phyloP scores from a whole-genome alignment of 2,888 invertebrate genomes.

The Cistogaster globosa region DNA sequence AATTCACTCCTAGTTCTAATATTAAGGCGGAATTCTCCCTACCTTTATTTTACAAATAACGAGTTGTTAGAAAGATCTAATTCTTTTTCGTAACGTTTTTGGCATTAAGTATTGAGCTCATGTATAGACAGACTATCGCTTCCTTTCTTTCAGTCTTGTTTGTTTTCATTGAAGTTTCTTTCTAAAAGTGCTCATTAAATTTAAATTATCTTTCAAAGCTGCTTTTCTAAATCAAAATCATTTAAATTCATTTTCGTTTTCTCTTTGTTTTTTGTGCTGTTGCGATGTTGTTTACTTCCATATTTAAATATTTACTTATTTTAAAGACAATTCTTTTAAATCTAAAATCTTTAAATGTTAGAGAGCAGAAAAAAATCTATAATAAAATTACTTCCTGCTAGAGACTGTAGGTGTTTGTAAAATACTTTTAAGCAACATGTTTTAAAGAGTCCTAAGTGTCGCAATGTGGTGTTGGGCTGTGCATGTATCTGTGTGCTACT shows the following conservation, averaged over 20 bases:
- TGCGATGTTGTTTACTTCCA: neutral
- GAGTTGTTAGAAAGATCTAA: too few species aligned
- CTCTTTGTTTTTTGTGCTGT: neutral
- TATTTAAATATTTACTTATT: slow-evolving; percentile 25
- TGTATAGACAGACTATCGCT: too few species aligned
- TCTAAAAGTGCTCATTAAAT: slow-evolving; percentile 25
- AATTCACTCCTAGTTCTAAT: too few species aligned
- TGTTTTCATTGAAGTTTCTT: neutral
- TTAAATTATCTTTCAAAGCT: slow-evolving; percentile 12
- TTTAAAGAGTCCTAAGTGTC: slow-evolving; percentile 49
- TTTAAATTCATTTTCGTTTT: slow-evolving; percentile 47
- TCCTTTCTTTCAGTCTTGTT: neutral
- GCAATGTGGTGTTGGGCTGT: slow-evolving; percentile 18
- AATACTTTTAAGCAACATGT: slow-evolving; percentile 19
- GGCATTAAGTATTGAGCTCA: too few species aligned
- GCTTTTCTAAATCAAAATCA: slow-evolving; percentile 26
- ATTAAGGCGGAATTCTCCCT: too few species aligned
- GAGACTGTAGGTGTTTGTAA: slow-evolving; percentile 52
- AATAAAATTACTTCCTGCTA: slow-evolving; percentile 15
- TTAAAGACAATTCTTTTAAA: slow-evolving; percentile 36
- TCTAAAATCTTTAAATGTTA: slow-evolving; percentile 51
- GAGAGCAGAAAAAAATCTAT: neutral
- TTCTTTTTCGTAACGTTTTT: too few species aligned
- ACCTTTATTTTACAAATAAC: too few species aligned
- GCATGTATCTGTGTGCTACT: neutral